Conservation (phyloP, 2,888 invertebrate genomes). For the Drosophila nr. perissopoda region DNA sequence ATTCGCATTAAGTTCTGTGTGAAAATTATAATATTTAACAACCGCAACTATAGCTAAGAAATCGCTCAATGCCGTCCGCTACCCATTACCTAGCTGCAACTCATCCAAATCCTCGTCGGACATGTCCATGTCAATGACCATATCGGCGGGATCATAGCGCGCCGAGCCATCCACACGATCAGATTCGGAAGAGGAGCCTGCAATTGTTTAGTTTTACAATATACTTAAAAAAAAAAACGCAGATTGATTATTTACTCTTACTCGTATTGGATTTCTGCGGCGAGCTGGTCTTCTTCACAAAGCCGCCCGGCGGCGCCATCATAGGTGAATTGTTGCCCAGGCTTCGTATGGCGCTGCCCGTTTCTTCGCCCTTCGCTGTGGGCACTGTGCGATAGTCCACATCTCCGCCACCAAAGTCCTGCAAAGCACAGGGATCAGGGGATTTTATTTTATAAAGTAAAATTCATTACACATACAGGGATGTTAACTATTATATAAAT, state of each 20-base stretch:
- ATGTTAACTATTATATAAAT: neutral
- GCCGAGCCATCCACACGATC: conserved; percentile 78
- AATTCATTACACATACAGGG: neutral
- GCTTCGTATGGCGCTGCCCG: conserved; percentile 54
- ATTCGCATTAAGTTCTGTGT: conserved; percentile 57
- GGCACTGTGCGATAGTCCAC: conserved; percentile 78
- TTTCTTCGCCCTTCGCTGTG: conserved; percentile 43
- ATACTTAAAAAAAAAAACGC: neutral
- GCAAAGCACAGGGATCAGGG: conserved; percentile 7
- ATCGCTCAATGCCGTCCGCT: neutral
- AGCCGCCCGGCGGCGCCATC: conserved; percentile 72
- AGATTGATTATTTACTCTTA: conserved; percentile 47
- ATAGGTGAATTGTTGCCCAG: conserved; percentile 52
- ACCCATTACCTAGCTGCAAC: conserved; percentile 81
- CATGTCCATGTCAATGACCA: conserved; percentile 94
- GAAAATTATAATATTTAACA: conserved; percentile 24
- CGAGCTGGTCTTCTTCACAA: conserved; percentile 60
- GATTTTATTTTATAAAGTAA: neutral
- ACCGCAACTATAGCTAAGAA: conserved; percentile 20
- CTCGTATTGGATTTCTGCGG: conserved; percentile 81
- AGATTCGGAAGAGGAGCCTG: conserved; percentile 79
- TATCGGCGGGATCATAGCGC: conserved; percentile 87
- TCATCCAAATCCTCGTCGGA: conserved; percentile 90
- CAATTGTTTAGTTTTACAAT: neutral
- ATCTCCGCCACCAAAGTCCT: conserved; percentile 80